Evolutionary conservation across 2,113 vertebrate genomes (phyloP).

Genomic region (Bubalus kerabau): DNA sequence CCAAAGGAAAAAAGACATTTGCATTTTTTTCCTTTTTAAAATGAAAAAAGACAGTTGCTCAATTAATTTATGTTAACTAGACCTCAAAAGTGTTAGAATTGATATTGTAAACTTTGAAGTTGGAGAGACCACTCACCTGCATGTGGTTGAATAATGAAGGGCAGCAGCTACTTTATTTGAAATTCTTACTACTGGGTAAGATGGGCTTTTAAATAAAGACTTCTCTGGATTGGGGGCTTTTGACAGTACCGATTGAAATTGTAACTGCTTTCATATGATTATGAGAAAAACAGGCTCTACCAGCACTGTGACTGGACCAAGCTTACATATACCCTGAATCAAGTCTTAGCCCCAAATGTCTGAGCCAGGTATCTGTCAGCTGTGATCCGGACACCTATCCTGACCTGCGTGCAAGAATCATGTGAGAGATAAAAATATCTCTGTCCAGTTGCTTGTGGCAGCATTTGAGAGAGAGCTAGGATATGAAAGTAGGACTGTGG

Average conservation of each 20-base stretch:
- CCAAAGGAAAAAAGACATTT: neutral
- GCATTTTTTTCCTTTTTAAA: neutral
- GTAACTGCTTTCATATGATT: neutral
- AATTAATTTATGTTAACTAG: neutral
- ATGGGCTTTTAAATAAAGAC: neutral
- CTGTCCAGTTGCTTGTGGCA: neutral
- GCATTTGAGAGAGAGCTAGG: neutral
- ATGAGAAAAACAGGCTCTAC: neutral
- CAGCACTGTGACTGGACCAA: neutral
- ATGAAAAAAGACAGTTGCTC: neutral
- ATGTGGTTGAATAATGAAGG: neutral
- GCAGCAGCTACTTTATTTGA: neutral
- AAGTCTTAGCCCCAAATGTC: conserved; percentile 22
- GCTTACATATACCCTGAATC: neutral
- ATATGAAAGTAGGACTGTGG: neutral
- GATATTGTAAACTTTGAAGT: neutral
- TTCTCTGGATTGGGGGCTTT: neutral
- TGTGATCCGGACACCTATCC: neutral
- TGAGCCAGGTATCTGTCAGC: neutral
- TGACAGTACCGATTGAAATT: neutral
- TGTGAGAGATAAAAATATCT: conserved; percentile 55
- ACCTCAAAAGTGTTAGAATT: neutral
- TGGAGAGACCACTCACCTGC: neutral
- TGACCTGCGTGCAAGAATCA: conserved; percentile 33
- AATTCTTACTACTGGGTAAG: neutral